Evolutionary conservation across 2,888 invertebrate species (phyloP), one percentile per base, ranked within the genome.

Genomic region (Gibbula magus): DNA sequence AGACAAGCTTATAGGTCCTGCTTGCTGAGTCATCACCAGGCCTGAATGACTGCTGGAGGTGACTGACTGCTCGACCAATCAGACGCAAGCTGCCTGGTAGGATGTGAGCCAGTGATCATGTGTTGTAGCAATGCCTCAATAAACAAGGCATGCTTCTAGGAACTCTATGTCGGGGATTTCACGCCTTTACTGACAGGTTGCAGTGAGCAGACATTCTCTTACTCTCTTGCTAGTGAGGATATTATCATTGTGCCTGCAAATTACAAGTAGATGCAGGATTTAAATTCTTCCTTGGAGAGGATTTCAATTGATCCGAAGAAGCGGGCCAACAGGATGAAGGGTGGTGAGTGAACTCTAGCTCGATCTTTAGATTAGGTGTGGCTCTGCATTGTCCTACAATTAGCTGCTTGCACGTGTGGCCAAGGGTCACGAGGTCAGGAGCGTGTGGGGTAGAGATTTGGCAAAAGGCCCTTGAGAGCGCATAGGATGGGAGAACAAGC

Each of bases 21-120:
- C 39, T 67, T 77, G 74, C 77, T 82, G 80, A 82, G 75, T 82
- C 82, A 82, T 75, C 67, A 54, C 78, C 75, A 54, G 73, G 74
- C 79, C 79, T 82, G 82, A 82, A 82, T 79, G 79, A 77, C 70
- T 67, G 56, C 39, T 75, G 54, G 79, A 70, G 79, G 76, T 54
- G 75, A 54, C 20, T 56, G 61, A 61, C 61, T 25, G 29, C 39
- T 75, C 77, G 74, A 51, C 82, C 82, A 82, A 82, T 82, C 61
- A 79, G 61, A 75, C 22, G 5, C 13, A 66, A 77, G 80, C 80
- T 82, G 45, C 45, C 80, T 80, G 77, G 79, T 45, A 53, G 77
- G 77, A 80, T 81, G 79, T 82, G 80, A 82, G 56, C 56, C 29
- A 70, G 35, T 67, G 73, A 45, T 67, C 75, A 53, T 53, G 70